A percentile compares a stretch with the other conserved stretches of the same genome.
phyloP scores from a whole-genome alignment of 2,113 vertebrate species.

The Archocentrus centrarchus region DNA sequence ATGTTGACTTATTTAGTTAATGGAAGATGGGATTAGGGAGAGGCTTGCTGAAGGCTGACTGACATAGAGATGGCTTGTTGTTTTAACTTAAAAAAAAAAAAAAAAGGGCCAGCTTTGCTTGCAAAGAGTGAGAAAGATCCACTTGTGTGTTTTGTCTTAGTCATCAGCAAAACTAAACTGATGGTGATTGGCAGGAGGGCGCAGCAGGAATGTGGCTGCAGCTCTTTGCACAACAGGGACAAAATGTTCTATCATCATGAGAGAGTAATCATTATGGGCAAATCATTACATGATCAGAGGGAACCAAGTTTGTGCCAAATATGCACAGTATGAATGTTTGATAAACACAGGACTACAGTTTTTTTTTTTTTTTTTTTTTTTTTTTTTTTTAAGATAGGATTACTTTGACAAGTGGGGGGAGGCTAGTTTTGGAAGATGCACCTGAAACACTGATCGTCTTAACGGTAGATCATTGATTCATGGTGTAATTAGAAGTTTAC shows the following conservation, averaged over 20 bases:
- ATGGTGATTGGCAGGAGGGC: constrained; percentile 62
- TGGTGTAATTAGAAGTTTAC: constrained; percentile 9
- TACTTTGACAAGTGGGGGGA: not conserved
- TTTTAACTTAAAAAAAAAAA: constrained; percentile 14
- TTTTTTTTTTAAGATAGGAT: not conserved
- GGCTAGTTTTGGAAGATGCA: not conserved
- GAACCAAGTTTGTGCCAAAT: constrained; percentile 35
- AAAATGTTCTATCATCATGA: constrained; percentile 58
- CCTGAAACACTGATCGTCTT: not conserved
- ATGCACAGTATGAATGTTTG: constrained; percentile 27
- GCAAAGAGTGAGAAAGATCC: not conserved
- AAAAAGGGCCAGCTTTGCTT: not conserved
- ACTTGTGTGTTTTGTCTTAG: constrained; percentile 12
- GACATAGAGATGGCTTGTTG: constrained; percentile 18
- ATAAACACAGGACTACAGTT: constrained; percentile 3
- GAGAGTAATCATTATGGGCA: constrained; percentile 64
- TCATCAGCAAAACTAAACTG: not conserved
- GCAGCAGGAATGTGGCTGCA: constrained; percentile 61
- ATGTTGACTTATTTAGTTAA: constrained; percentile 6
- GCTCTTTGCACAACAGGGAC: constrained; percentile 48
- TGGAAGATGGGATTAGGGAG: constrained; percentile 36
- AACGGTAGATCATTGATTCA: not conserved
- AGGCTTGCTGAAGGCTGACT: constrained; percentile 17
- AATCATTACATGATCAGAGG: constrained; percentile 74
- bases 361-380: not conserved